A percentile compares a stretch with the other conserved stretches of the same genome.
Conservation (phyloP, 1,140 invertebrate genomes). For the Trachymyrmex cornetzi region DNA sequence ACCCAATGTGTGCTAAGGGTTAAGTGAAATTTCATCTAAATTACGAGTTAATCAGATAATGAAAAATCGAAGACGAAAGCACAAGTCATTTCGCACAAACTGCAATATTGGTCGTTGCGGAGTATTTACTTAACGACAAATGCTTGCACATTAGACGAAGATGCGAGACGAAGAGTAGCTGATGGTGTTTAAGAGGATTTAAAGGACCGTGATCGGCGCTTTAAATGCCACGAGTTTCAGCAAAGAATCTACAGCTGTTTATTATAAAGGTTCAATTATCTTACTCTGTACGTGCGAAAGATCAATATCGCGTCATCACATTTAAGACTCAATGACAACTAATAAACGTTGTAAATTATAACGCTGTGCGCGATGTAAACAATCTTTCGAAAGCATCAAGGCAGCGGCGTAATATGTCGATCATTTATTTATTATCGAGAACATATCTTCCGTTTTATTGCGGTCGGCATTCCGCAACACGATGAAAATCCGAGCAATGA, state of each 20-base stretch:
- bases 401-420: not conserved
- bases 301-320: not conserved
- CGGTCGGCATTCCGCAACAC: not conserved
- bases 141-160: not conserved
- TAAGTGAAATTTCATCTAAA: too few relatives aligned
- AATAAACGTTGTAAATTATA: conserved; percentile 5
- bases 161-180: not conserved
- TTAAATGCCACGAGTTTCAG: not conserved
- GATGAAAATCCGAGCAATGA: not conserved
- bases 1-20: too few relatives aligned
- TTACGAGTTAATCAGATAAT: too few relatives aligned
- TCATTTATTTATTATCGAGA: not conserved
- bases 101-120: not conserved
- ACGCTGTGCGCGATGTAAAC: not conserved
- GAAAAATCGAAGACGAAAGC: not conserved
- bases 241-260: not conserved
- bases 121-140: not conserved
- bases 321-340: not conserved
- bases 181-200: not conserved
- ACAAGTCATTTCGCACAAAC: not conserved
- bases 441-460: not conserved
- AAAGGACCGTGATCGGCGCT: not conserved
- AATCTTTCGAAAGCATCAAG: not conserved
- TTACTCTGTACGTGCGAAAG: not conserved
- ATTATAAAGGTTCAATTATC: not conserved